phyloP scores from a whole-genome alignment of 1,140 invertebrate genomes.

The Polypedilum vanderplanki region DNA sequence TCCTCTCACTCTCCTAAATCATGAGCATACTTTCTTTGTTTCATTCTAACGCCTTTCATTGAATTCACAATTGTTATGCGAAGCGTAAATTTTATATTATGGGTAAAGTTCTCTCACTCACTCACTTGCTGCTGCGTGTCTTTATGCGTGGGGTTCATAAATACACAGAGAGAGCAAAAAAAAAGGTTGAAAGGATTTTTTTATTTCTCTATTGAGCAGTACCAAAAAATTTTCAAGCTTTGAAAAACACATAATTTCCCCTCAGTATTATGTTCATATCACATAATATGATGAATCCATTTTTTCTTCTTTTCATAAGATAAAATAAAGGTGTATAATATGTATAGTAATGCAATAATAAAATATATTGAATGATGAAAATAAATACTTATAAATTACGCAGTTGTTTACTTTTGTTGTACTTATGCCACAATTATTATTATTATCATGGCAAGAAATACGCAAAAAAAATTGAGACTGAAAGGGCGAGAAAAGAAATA shows the following conservation, averaged over 20 bases:
- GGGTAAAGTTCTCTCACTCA: no score
- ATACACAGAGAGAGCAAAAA: not conserved
- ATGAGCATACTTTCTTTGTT: not conserved
- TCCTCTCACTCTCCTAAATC: not conserved
- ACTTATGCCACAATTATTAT: not conserved
- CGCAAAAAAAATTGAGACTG: not conserved
- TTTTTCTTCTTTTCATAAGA: not conserved
- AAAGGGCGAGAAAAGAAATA: not conserved
- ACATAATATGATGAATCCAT: not conserved
- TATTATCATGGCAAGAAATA: not conserved
- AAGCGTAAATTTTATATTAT: constrained; percentile 1
- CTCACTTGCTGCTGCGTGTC: not conserved
- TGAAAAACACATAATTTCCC: not conserved
- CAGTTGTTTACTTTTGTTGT: not conserved
- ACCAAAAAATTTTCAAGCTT: not conserved
- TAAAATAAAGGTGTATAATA: no score
- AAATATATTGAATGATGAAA: not conserved
- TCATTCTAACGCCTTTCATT: constrained; percentile 17
- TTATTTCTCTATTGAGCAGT: not conserved
- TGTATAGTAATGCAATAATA: not conserved
- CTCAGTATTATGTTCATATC: not conserved
- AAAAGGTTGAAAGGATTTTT: not conserved
- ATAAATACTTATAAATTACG: not conserved
- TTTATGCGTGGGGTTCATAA: not conserved
- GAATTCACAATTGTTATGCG: constrained; percentile 12